These are phyloP conservation scores for Onychomys arenicola DNA, from an alignment of 2,797 vertebrate genomes.

Conservation along the genomic window DNA sequence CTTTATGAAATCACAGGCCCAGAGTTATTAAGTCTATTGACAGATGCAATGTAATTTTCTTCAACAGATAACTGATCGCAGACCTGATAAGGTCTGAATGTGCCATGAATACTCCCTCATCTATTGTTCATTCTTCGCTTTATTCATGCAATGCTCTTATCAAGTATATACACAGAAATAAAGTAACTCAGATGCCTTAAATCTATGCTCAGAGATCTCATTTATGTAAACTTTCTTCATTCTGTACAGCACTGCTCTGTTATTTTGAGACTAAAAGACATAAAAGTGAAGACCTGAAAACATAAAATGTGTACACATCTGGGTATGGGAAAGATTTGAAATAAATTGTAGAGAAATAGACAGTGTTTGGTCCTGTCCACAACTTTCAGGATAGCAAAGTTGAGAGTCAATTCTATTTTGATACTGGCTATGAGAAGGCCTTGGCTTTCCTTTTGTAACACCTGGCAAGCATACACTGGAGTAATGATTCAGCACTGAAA, in stretches of 20 bases:
- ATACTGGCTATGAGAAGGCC: background rate
- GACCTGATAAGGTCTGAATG: conserved; percentile 78
- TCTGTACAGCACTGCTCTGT: conserved; percentile 6
- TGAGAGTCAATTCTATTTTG: background rate
- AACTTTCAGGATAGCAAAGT: conserved; percentile 4
- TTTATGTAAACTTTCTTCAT: conserved; percentile 18
- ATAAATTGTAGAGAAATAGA: conserved; percentile 4
- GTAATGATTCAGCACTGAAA: conserved; percentile 35
- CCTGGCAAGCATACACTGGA: background rate
- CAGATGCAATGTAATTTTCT: conserved; percentile 85
- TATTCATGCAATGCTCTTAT: conserved; percentile 67
- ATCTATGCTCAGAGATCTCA: conserved; percentile 38
- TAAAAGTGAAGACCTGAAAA: conserved; percentile 31
- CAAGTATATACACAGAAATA: conserved; percentile 54
- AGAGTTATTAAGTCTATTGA: conserved; percentile 85
- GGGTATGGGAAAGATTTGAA: background rate
- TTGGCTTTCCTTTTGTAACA: conserved; percentile 40
- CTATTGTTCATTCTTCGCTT: conserved; percentile 72
- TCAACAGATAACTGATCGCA: conserved; percentile 81
- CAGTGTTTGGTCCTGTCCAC: background rate
- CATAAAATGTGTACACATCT: background rate
- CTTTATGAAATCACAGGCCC: conserved; percentile 83
- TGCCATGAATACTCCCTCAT: conserved; percentile 61
- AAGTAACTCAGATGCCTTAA: conserved; percentile 29
- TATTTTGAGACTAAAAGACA: conserved; percentile 32